These are phyloP conservation scores for Lepidocyrtoides sp. DNA, from an alignment of 2,888 invertebrate species.

Conservation along the genomic window DNA sequence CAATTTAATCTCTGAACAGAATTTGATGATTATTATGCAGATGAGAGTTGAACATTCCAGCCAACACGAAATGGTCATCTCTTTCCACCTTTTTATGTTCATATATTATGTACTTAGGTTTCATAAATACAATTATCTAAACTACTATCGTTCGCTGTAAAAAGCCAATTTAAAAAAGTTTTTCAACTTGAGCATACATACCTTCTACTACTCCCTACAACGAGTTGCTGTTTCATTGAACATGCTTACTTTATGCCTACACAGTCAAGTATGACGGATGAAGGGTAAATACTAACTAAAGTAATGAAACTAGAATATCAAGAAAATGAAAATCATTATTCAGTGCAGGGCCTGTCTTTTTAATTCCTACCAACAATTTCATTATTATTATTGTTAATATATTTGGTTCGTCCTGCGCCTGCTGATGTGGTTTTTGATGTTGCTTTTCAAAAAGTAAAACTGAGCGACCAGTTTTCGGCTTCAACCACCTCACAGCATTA, in stretches of 20 bases:
- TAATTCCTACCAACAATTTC: conserved; percentile 59
- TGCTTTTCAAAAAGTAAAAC: not conserved
- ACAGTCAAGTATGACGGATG: not conserved
- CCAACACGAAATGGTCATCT: conserved; percentile 59
- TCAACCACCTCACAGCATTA: not conserved
- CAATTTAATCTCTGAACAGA: conserved; percentile 70
- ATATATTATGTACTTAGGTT: conserved; percentile 45
- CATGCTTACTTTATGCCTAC: not conserved
- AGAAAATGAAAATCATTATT: conserved; percentile 70
- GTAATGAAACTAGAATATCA: conserved; percentile 52
- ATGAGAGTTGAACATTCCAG: conserved; percentile 70
- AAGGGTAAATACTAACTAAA: not conserved
- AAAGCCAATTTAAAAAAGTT: conserved; percentile 65
- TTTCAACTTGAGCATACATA: conserved; percentile 41
- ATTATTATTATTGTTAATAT: conserved; percentile 35
- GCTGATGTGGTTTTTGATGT: conserved; percentile 3
- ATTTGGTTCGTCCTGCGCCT: conserved; percentile 9
- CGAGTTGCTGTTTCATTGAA: not conserved
- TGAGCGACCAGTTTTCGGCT: conserved; percentile 29
- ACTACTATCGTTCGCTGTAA: conserved; percentile 34
- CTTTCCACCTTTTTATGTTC: conserved; percentile 33
- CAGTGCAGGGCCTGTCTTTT: conserved; percentile 60
- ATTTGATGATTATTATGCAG: conserved; percentile 72
- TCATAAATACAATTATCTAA: conserved; percentile 54
- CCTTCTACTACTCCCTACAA: not conserved